A percentile compares a stretch with the other conserved stretches of the same genome.
Evolutionary conservation across 2,888 invertebrate genomes (phyloP).

Genomic region (Candidula unifasciata): DNA sequence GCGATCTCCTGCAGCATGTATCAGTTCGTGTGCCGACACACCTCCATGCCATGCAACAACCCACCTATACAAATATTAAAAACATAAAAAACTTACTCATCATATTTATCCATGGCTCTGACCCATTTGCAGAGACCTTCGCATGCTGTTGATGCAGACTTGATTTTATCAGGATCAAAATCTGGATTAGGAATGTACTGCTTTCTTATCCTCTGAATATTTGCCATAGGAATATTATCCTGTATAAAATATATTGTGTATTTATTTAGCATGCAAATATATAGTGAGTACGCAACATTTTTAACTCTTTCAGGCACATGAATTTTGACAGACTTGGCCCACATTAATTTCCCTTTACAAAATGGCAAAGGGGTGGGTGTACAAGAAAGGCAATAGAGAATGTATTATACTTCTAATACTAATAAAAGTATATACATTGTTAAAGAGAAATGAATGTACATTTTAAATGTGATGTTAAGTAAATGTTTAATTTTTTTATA

Average conservation of each 20-base stretch:
- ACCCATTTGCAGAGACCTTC: slow-evolving; percentile 83
- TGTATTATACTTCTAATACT: not conserved
- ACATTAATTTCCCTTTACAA: too few species aligned
- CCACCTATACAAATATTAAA: not conserved
- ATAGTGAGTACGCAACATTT: too few species aligned
- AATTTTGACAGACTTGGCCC: too few species aligned
- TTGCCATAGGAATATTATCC: slow-evolving; percentile 76
- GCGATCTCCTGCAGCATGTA: too few species aligned
- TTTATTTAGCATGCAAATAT: not conserved
- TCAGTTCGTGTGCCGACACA: too few species aligned
- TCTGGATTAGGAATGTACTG: slow-evolving; percentile 85
- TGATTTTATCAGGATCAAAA: slow-evolving; percentile 94
- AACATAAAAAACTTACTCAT: slow-evolving; percentile 68
- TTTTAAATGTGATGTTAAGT: too few species aligned
- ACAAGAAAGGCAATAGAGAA: too few species aligned
- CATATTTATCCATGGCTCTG: slow-evolving; percentile 78
- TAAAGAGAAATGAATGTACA: too few species aligned
- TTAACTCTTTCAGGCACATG: not conserved
- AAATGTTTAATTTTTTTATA: too few species aligned
- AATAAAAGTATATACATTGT: too few species aligned
- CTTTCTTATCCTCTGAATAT: slow-evolving; percentile 76
- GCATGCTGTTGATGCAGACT: slow-evolving; percentile 90
- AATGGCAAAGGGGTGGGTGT: too few species aligned
- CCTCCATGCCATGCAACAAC: too few species aligned
- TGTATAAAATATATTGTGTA: slow-evolving; percentile 48